phyloP scores from a whole-genome alignment of 2,888 invertebrate genomes.

The Harmothoe impar region DNA sequence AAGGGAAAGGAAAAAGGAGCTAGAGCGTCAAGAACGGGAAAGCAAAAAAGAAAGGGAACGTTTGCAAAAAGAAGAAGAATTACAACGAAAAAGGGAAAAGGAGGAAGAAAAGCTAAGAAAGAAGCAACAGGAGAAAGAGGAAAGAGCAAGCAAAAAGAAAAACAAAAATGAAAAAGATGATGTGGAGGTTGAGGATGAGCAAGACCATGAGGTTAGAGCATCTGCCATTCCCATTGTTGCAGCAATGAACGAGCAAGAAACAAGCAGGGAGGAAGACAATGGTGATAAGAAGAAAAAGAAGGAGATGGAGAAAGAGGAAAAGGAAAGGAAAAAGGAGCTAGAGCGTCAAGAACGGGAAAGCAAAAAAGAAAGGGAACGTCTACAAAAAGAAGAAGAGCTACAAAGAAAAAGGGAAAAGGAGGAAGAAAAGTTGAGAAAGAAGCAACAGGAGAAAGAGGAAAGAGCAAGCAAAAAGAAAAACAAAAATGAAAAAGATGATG shows the following conservation, averaged over 20 bases:
- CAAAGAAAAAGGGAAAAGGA: not conserved
- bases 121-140: not conserved
- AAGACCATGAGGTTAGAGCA: not conserved
- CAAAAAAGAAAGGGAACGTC: not conserved
- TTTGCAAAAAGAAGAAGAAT: not conserved
- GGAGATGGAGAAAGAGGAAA: not conserved
- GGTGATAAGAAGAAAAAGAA: not conserved
- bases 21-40: not conserved
- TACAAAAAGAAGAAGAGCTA: not conserved
- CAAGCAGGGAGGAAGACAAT: not conserved
- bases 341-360: not conserved
- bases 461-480: not conserved
- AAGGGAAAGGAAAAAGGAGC: not conserved
- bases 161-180: not conserved
- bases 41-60: not conserved
- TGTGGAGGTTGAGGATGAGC: not conserved
- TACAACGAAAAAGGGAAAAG: not conserved
- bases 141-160: not conserved
- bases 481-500: not conserved
- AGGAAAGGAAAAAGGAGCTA: constrained; percentile 1
- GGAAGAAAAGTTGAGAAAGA: constrained; percentile 10
- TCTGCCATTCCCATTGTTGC: not conserved
- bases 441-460: not conserved
- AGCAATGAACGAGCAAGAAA: not conserved
- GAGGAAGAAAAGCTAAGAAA: constrained; percentile 15